Evolutionary conservation across 2,113 vertebrate species (phyloP).

Genomic region (Pungitius pungitius): DNA sequence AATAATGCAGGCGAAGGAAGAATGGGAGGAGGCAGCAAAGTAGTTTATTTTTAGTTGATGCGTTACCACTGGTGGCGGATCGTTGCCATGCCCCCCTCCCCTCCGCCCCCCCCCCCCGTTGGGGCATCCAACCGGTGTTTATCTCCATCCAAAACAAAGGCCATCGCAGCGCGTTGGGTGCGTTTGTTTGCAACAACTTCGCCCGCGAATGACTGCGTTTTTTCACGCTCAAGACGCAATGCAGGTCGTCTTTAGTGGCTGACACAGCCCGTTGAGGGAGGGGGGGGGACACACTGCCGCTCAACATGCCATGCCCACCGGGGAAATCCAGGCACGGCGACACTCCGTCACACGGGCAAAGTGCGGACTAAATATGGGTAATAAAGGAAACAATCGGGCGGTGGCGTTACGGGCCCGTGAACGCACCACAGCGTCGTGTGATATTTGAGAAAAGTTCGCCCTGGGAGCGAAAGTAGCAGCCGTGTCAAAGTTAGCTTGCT

Average conservation of each 20-base stretch:
- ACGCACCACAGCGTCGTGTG: not conserved
- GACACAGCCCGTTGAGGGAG: constrained; percentile 17
- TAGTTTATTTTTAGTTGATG: constrained; percentile 33
- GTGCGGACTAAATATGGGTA: not conserved
- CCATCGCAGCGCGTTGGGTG: not conserved
- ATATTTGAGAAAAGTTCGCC: constrained; percentile 15
- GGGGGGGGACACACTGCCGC: constrained; percentile 30
- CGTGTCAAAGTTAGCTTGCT: constrained; percentile 32
- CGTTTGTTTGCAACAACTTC: not conserved
- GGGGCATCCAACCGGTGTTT: not conserved
- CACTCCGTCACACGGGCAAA: constrained; percentile 20
- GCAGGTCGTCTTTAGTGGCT: constrained; percentile 56
- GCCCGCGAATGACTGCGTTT: constrained; percentile 14
- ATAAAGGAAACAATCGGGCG: not conserved
- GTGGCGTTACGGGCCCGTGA: not conserved
- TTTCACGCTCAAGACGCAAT: constrained; percentile 50
- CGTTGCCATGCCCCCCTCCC: constrained; percentile 4
- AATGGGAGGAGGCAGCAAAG: constrained; percentile 5
- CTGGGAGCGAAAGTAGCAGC: constrained; percentile 30
- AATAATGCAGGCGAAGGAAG: constrained; percentile 18
- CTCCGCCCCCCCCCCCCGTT: not conserved
- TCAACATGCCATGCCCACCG: constrained; percentile 47
- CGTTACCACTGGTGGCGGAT: constrained; percentile 19
- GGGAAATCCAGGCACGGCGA: constrained; percentile 12
- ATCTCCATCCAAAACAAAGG: not conserved